phyloP scores from a whole-genome alignment of 2,888 invertebrate species.

The Caenorhabditis macrosperma region DNA sequence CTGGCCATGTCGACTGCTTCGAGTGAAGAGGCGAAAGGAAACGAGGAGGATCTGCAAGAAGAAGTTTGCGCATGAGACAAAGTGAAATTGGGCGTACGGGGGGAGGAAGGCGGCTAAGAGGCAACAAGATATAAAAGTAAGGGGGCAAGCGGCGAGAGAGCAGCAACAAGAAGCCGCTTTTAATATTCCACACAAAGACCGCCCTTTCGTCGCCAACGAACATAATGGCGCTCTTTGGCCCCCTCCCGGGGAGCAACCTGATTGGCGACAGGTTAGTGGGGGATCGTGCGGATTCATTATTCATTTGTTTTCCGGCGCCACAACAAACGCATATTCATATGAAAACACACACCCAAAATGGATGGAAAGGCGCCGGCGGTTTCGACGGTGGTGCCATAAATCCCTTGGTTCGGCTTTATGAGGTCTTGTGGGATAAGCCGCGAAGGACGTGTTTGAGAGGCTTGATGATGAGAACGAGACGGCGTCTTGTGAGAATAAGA shows the following conservation, averaged over 20 bases:
- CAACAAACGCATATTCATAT: constrained; percentile 15
- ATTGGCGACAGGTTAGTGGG: neutral
- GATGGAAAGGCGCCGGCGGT: constrained; percentile 33
- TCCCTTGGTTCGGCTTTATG: constrained; percentile 48
- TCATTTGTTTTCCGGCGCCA: constrained; percentile 48
- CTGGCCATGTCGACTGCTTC: constrained; percentile 35
- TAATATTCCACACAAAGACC: constrained; percentile 43
- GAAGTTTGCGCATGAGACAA: constrained; percentile 46
- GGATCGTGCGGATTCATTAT: constrained; percentile 20
- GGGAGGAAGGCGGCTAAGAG: constrained; percentile 1
- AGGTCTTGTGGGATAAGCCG: constrained; percentile 21
- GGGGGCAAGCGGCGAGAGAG: constrained; percentile 9
- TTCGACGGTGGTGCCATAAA: constrained; percentile 35
- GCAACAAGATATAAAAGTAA: constrained; percentile 15
- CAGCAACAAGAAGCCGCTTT: constrained; percentile 23
- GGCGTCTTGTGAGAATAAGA: constrained; percentile 15
- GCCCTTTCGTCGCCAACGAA: neutral
- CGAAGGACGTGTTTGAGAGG: constrained; percentile 5
- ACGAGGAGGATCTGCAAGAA: constrained; percentile 28
- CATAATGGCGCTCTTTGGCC: constrained; percentile 21
- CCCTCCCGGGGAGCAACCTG: constrained; percentile 13
- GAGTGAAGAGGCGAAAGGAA: constrained; percentile 26
- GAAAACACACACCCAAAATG: constrained; percentile 39
- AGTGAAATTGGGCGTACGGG: constrained; percentile 52
- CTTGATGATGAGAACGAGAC: neutral